These are phyloP conservation scores for Thereva nobilitata DNA, from an alignment of 2,888 invertebrate genomes.

Conservation along the genomic window DNA sequence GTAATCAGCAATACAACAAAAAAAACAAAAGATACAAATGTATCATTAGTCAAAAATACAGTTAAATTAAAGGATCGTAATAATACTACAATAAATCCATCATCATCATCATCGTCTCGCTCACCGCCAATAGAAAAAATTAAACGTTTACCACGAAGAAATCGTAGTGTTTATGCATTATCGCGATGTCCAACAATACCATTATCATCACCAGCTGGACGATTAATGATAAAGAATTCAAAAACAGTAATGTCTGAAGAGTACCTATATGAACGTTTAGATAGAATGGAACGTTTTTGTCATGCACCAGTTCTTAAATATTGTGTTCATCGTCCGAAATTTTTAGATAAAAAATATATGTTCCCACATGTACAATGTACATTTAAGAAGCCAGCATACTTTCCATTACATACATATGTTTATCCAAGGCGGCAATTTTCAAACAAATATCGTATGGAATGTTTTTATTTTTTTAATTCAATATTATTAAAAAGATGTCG, in stretches of 20 bases:
- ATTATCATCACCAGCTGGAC: constrained; percentile 62
- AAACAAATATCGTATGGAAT: constrained; percentile 52
- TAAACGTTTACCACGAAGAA: constrained; percentile 56
- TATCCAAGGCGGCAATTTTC: constrained; percentile 56
- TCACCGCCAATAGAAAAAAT: constrained; percentile 47
- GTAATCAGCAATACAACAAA: constrained; percentile 39
- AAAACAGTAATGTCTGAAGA: constrained; percentile 58
- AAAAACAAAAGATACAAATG: constrained; percentile 10
- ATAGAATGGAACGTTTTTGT: constrained; percentile 61
- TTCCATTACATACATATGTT: constrained; percentile 46
- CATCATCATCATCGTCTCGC: too few relatives aligned
- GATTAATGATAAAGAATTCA: constrained; percentile 59
- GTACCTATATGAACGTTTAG: constrained; percentile 61
- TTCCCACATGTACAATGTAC: constrained; percentile 49
- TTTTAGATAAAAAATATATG: constrained; percentile 50
- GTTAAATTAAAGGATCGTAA: constrained; percentile 8
- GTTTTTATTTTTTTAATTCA: constrained; percentile 55
- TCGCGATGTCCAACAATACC: constrained; percentile 60
- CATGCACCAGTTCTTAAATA: constrained; percentile 56
- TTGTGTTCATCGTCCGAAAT: constrained; percentile 47
- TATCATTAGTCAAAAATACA: neutral
- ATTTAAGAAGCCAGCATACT: constrained; percentile 48
- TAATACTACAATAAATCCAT: neutral
- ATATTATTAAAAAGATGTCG: constrained; percentile 54
- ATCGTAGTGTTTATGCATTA: constrained; percentile 58